Base-by-base conservation (phyloP, 1,140 invertebrate species). In the Brachionus asplanchnoidis region DNA sequence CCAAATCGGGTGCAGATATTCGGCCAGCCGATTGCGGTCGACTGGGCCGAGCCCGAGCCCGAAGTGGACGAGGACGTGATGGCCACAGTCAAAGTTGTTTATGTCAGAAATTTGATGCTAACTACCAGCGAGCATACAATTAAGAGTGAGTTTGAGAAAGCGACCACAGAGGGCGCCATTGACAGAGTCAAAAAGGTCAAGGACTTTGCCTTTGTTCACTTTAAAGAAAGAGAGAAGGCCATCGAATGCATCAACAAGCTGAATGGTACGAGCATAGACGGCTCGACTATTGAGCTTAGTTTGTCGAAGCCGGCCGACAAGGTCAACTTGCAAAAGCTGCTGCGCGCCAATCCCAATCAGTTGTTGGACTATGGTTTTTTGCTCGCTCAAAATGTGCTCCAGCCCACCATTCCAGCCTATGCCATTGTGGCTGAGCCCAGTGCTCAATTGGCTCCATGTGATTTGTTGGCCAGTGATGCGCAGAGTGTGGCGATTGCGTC, bases 11-110 rank as follows among this genome's bases (percentile, higher is more conserved):
- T 94, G 28, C 90, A 92, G 28, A 87, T 94, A 0, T 94, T 93
- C 93, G 92, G 92, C 50, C 91, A 93, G 46, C 92, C 93, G 84
- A 92, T 95, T 28, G 92, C 92, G 82, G 94, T 95, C 1, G 94
- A 96, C 87, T 95, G 95, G 95, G 95, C 95, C 0, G 94, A 95
- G 88, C 94, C 94, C 0, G 93, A 95, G 87, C 93, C 93, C 28
- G 93, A 94, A 40, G 91, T 94, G 1, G 93, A 94, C 86, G 92
- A 93, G 53, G 93, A 93, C 42, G 89, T 92, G 0, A 94, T 94
- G 93, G 88, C 91, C 86, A 92, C 90, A 86, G 93, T 94, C 87
- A 80, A 53, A 32, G 89, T 91, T 26, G 79, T 92, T 65, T 92
- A 92, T 87, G 90, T 92, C 0, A 86, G 92, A 77, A 92, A 92